These are phyloP conservation scores for Hecatera dysodea DNA, from an alignment of 2,888 invertebrate genomes.

Conservation along the genomic window DNA sequence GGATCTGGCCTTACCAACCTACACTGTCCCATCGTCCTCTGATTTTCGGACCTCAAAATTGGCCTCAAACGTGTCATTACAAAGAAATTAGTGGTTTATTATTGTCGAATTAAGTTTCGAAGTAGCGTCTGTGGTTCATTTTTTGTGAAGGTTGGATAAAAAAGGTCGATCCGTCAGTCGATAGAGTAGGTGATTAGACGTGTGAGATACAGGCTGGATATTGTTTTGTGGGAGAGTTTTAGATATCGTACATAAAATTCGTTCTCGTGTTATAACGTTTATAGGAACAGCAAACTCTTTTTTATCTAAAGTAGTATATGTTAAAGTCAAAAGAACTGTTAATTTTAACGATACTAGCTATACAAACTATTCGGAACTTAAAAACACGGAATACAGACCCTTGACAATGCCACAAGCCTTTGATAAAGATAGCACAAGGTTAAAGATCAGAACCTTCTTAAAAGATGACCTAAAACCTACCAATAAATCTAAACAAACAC, in stretches of 20 bases:
- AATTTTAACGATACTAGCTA: background rate
- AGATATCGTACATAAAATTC: background rate
- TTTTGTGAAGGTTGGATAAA: conserved; percentile 69
- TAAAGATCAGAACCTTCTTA: conserved; percentile 21
- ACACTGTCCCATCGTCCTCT: conserved; percentile 58
- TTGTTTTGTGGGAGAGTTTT: conserved; percentile 27
- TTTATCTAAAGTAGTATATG: background rate
- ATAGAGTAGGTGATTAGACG: conserved; percentile 75
- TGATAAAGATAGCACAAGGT: conserved; percentile 14
- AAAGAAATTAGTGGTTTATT: conserved; percentile 81
- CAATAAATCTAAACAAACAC: conserved; percentile 37
- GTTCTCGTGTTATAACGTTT: no score
- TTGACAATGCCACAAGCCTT: background rate
- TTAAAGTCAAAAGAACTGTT: background rate
- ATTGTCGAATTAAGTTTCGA: conserved; percentile 78
- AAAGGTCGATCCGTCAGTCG: conserved; percentile 70
- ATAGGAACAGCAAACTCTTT: background rate
- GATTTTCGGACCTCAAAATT: conserved; percentile 61
- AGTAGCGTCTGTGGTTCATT: conserved; percentile 69
- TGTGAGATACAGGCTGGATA: conserved; percentile 53
- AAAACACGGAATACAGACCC: background rate
- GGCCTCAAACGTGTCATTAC: conserved; percentile 77
- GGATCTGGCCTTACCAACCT: conserved; percentile 49
- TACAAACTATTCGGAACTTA: background rate
- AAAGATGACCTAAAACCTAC: conserved; percentile 14